A percentile compares a stretch with the other conserved stretches of the same genome.
phyloP scores from a whole-genome alignment of 1,140 invertebrate species.

The Drosophila quadrilineata region DNA sequence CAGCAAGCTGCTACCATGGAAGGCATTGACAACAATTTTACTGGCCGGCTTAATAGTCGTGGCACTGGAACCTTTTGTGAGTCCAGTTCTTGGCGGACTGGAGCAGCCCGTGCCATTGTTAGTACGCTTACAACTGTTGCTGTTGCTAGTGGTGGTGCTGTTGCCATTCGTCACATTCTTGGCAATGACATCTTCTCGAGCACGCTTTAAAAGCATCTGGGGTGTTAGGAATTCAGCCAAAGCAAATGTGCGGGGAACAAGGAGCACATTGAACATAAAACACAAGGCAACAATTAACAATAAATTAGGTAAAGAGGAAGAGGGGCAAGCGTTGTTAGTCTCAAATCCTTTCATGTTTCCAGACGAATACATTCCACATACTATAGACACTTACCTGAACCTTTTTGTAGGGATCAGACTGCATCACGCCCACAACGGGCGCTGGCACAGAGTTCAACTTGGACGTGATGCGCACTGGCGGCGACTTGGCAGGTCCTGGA shows the following conservation, averaged over 20 bases:
- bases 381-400: conserved; percentile 53
- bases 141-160: conserved; percentile 16
- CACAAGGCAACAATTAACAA: not conserved
- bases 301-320: not conserved
- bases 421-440: conserved; percentile 48
- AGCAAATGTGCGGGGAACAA: conserved; percentile 7
- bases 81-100: conserved; percentile 30
- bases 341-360: too few species aligned
- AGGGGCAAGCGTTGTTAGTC: not conserved
- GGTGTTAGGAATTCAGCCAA: conserved; percentile 48
- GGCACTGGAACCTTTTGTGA: conserved; percentile 24
- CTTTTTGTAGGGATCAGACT: conserved; percentile 68
- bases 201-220: conserved; percentile 80
- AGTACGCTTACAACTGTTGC: conserved; percentile 40
- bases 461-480: conserved; percentile 23
- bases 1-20: conserved; percentile 75
- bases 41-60: conserved; percentile 49
- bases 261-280: conserved; percentile 20
- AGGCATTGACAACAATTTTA: conserved; percentile 78
- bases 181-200: conserved; percentile 58
- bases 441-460: conserved; percentile 40
- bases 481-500: conserved; percentile 24
- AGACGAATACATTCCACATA: not conserved
- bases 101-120: conserved; percentile 17
- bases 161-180: conserved; percentile 41